phyloP scores from a whole-genome alignment of 2,797 vertebrate species.

The Chelmon rostratus region DNA sequence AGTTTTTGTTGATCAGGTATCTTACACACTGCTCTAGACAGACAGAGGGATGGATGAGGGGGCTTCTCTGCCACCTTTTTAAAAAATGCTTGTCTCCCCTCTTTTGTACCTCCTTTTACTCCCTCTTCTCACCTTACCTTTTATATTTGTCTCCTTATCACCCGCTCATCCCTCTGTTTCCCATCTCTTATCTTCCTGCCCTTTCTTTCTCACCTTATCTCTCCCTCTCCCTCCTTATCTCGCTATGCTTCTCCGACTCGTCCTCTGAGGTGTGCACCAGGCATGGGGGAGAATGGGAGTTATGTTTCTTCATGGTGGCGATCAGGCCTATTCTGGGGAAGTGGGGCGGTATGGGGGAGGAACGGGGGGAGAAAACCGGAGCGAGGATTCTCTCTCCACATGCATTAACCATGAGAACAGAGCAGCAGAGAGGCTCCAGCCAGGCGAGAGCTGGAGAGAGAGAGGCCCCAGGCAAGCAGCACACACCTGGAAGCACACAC shows the following conservation, averaged over 20 bases:
- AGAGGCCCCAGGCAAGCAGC: conserved; percentile 14
- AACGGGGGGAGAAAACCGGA: conserved; percentile 29
- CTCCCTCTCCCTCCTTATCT: not conserved
- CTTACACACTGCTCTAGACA: not conserved
- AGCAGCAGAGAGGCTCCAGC: conserved; percentile 59
- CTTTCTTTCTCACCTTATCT: conserved; percentile 24
- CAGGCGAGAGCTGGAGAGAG: conserved; percentile 23
- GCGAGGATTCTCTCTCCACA: conserved; percentile 59
- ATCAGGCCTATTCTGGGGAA: conserved; percentile 63
- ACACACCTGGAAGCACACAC: conserved; percentile 50
- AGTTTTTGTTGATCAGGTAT: conserved; percentile 9
- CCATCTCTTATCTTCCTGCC: conserved; percentile 35
- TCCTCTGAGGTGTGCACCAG: conserved; percentile 27
- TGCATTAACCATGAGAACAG: conserved; percentile 76
- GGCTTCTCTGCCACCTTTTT: not conserved
- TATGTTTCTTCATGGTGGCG: conserved; percentile 42
- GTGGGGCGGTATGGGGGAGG: conserved; percentile 19
- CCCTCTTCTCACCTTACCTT: conserved; percentile 18
- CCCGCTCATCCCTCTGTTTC: not conserved
- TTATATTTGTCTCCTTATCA: conserved; percentile 39
- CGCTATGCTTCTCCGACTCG: conserved; percentile 24
- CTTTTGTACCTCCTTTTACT: not conserved
- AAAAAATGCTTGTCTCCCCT: not conserved
- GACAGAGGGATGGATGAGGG: conserved; percentile 2
- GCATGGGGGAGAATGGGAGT: conserved; percentile 33